A percentile compares a stretch with the other conserved stretches of the same genome.
Conservation (phyloP, 2,888 invertebrate species). For the Trachelus tabidus region DNA sequence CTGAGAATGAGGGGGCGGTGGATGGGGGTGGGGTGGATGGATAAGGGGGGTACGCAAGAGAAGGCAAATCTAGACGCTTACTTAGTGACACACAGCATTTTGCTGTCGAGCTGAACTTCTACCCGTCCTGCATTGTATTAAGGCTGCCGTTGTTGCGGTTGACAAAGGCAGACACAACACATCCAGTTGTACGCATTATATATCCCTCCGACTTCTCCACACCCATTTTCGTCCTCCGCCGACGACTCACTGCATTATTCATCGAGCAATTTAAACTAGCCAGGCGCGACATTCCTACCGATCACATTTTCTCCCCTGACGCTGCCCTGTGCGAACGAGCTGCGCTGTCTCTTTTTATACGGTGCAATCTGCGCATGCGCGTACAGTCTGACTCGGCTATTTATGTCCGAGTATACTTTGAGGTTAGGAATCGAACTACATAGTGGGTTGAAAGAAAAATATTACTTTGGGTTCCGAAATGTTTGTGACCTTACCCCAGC, state of each 20-base stretch:
- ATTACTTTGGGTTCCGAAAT: neutral
- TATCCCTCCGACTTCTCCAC: neutral
- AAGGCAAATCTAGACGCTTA: conserved; percentile 52
- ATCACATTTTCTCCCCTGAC: neutral
- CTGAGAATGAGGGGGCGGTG: conserved; percentile 22
- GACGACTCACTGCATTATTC: conserved; percentile 11
- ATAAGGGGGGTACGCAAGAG: neutral
- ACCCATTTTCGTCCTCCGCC: neutral
- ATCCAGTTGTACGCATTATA: conserved; percentile 22
- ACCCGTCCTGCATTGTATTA: conserved; percentile 21
- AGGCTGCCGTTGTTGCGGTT: conserved; percentile 39
- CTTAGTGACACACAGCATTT: conserved; percentile 51
- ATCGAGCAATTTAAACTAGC: conserved; percentile 10
- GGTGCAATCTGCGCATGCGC: neutral
- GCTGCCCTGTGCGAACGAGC: neutral
- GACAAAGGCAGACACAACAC: conserved; percentile 41
- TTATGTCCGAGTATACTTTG: neutral
- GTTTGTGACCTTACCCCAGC: neutral
- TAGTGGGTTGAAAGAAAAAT: neutral
- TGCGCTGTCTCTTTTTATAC: neutral
- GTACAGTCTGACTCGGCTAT: neutral
- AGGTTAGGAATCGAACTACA: neutral
- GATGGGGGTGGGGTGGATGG: neutral
- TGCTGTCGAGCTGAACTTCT: conserved; percentile 30
- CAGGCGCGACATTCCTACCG: neutral